Evolutionary conservation across 2,888 invertebrate species (phyloP).

Genomic region (Ectobius pallidus): DNA sequence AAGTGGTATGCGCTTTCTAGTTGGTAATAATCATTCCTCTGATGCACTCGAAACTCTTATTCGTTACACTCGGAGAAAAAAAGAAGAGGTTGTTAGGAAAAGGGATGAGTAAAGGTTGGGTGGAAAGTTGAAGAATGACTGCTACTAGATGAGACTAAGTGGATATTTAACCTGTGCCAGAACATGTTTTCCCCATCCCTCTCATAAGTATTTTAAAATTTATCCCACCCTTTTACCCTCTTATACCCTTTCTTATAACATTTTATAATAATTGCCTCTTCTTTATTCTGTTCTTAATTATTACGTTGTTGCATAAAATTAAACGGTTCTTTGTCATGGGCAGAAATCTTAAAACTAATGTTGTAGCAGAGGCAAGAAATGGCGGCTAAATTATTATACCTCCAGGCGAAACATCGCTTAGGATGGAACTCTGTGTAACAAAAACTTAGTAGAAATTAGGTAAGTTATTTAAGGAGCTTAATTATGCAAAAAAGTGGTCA

Average conservation of each 20-base stretch:
- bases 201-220: neutral
- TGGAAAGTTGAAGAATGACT: slow-evolving; percentile 33
- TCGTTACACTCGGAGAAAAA: neutral
- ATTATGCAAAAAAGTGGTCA: too few relatives aligned
- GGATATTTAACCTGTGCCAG: slow-evolving; percentile 37
- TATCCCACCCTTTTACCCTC: neutral
- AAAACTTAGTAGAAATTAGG: too few relatives aligned
- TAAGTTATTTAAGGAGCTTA: too few relatives aligned
- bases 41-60: slow-evolving; percentile 22
- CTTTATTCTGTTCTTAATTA: slow-evolving; percentile 38
- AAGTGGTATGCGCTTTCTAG: slow-evolving; percentile 2
- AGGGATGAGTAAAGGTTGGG: neutral
- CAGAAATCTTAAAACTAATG: slow-evolving; percentile 1
- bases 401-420: too few relatives aligned
- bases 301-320: slow-evolving; percentile 34
- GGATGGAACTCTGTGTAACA: too few relatives aligned
- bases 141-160: slow-evolving; percentile 34
- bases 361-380: neutral
- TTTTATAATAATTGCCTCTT: slow-evolving; percentile 29
- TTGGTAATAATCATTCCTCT: slow-evolving; percentile 6
- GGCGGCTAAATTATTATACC: neutral
- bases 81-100: slow-evolving; percentile 4
- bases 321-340: slow-evolving; percentile 27
- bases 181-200: slow-evolving; percentile 25
- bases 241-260: neutral